phyloP scores from a whole-genome alignment of 1,140 invertebrate species.

The Forficula auricularia region DNA sequence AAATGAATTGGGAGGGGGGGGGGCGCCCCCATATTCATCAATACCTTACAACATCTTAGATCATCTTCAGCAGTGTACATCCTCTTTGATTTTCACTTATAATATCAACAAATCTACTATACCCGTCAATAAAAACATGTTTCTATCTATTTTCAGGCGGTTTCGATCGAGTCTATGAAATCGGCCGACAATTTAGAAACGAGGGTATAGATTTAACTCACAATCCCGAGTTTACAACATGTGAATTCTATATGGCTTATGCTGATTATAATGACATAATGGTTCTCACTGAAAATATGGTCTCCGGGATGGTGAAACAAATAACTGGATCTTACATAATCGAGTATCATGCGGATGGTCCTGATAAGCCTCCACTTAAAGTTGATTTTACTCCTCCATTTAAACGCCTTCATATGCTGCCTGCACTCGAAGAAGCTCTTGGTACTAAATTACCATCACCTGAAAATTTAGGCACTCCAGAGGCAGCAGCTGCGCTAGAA shows the following conservation, averaged over 20 bases:
- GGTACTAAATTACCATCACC: conserved; percentile 69
- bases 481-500: conserved; percentile 56
- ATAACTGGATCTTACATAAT: conserved; percentile 54
- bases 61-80: too few relatives aligned
- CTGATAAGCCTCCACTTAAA: conserved; percentile 52
- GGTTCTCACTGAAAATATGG: conserved; percentile 72
- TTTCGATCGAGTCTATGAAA: conserved; percentile 93
- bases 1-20: too few relatives aligned
- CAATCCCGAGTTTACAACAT: conserved; percentile 98
- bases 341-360: conserved; percentile 84
- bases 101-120: too few relatives aligned
- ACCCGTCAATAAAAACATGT: too few relatives aligned
- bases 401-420: conserved; percentile 76
- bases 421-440: conserved; percentile 68
- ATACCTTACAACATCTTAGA: too few relatives aligned
- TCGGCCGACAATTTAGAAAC: conserved; percentile 92
- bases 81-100: too few relatives aligned
- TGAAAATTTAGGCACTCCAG: conserved; percentile 41
- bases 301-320: conserved; percentile 64
- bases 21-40: too few relatives aligned
- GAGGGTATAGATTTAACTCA: conserved; percentile 98
- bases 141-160: conserved; percentile 62
- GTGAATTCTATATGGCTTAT: conserved; percentile 99
- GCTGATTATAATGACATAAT: conserved; percentile 97
- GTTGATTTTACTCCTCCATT: conserved; percentile 98